These are phyloP conservation scores for Silurus glanis DNA, from an alignment of 2,113 vertebrate species.

Conservation along the genomic window DNA sequence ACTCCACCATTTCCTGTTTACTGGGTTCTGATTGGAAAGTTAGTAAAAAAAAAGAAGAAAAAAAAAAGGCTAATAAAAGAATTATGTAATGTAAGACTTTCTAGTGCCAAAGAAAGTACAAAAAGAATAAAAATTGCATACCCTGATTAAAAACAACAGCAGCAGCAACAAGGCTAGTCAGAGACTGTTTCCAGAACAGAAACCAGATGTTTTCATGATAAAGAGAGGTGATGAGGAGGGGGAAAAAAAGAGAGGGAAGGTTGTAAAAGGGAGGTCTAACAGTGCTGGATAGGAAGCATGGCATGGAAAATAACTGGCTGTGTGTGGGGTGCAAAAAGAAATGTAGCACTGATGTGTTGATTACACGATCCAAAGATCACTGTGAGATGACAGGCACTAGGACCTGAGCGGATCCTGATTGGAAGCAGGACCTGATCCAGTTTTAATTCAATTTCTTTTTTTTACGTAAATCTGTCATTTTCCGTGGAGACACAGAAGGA, in stretches of 20 bases:
- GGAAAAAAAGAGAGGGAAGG: neutral
- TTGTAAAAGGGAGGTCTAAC: neutral
- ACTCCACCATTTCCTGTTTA: neutral
- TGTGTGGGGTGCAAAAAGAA: neutral
- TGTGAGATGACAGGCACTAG: neutral
- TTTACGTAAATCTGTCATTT: too few species aligned
- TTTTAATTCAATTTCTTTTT: neutral
- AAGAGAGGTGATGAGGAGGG: neutral
- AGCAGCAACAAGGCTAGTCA: neutral
- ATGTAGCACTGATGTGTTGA: neutral
- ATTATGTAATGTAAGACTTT: fast-evolving
- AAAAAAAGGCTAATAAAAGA: too few species aligned
- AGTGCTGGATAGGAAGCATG: neutral
- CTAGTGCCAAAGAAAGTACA: neutral
- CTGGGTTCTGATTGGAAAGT: neutral
- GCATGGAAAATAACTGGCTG: neutral
- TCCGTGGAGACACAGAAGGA: neutral
- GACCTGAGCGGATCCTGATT: neutral
- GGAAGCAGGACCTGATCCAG: neutral
- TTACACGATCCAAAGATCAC: too few species aligned
- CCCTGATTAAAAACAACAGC: neutral
- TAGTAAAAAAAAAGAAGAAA: fast-evolving
- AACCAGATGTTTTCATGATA: neutral
- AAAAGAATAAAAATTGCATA: neutral
- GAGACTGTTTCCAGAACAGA: neutral